A percentile compares a stretch with the other conserved stretches of the same genome.
These are phyloP conservation scores for Panulirus ornatus DNA, from an alignment of 1,140 invertebrate genomes.

Conservation along the genomic window DNA sequence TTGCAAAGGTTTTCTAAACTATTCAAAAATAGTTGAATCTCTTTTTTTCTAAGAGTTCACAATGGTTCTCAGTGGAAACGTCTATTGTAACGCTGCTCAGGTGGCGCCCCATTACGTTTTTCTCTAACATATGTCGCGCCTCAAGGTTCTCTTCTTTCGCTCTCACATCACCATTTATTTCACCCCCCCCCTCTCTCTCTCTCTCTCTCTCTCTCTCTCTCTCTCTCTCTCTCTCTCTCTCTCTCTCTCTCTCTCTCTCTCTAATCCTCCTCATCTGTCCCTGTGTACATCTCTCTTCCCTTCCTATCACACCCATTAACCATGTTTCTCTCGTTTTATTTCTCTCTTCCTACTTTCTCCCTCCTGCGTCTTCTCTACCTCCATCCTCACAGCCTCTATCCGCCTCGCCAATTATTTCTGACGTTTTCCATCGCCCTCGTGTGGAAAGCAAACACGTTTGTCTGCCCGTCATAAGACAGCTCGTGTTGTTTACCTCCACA, in stretches of 20 bases:
- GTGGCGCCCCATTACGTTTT: too few species aligned
- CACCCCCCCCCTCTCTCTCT: conserved; percentile 7
- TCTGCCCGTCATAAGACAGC: not conserved
- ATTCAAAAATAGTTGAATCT: too few species aligned
- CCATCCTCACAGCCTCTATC: not conserved
- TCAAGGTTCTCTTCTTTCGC: not conserved
- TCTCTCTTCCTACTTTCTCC: not conserved
- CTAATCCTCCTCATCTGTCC: too few species aligned
- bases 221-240: not conserved
- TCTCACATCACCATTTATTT: not conserved
- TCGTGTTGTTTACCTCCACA: too few species aligned
- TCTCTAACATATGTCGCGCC: not conserved
- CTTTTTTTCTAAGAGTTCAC: too few species aligned
- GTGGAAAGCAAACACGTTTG: not conserved
- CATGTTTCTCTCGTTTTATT: not conserved
- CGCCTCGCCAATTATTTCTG: not conserved
- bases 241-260: not conserved
- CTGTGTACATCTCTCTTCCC: not conserved
- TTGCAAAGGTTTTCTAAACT: too few species aligned
- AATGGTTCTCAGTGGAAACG: too few species aligned
- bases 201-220: conserved; percentile 29
- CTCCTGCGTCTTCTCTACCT: not conserved
- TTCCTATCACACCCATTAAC: not conserved
- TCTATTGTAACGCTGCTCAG: too few species aligned
- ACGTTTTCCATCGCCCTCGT: not conserved